Evolutionary conservation across 2,888 invertebrate genomes (phyloP).

Genomic region (Dasysyrphus tricinctus): DNA sequence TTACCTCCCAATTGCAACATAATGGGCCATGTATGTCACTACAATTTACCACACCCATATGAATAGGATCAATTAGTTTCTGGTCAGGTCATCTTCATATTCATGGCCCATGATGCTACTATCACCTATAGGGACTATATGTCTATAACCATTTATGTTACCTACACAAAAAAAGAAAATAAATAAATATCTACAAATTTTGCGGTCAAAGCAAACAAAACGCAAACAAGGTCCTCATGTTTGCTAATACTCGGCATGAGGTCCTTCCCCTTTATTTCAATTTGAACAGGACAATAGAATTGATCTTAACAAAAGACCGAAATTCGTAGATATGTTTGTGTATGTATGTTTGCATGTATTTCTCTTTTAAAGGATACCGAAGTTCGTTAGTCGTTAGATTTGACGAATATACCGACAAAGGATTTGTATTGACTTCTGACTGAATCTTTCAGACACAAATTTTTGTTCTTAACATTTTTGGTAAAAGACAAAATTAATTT

Average conservation of each 20-base stretch:
- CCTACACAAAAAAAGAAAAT: conserved; percentile 23
- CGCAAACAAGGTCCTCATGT: conserved; percentile 67
- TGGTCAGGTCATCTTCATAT: conserved; percentile 49
- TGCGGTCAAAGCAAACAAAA: conserved; percentile 75
- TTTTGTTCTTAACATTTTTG: conserved; percentile 19
- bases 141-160: conserved; percentile 24
- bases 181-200: conserved; percentile 50
- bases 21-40: conserved; percentile 72
- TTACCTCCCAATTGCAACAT: conserved; percentile 65
- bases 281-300: conserved; percentile 50
- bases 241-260: conserved; percentile 74
- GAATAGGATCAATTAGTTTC: conserved; percentile 74
- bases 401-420: conserved; percentile 61
- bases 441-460: conserved; percentile 45
- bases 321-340: background rate
- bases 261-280: conserved; percentile 65
- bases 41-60: conserved; percentile 72
- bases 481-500: background rate
- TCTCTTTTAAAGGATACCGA: conserved; percentile 55
- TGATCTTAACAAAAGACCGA: conserved; percentile 41
- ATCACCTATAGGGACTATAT: conserved; percentile 40
- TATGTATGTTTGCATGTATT: background rate
- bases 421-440: conserved; percentile 64
- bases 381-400: conserved; percentile 38
- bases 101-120: background rate